Conservation (phyloP, 2,797 vertebrate genomes). For the Sebastes goodei region DNA sequence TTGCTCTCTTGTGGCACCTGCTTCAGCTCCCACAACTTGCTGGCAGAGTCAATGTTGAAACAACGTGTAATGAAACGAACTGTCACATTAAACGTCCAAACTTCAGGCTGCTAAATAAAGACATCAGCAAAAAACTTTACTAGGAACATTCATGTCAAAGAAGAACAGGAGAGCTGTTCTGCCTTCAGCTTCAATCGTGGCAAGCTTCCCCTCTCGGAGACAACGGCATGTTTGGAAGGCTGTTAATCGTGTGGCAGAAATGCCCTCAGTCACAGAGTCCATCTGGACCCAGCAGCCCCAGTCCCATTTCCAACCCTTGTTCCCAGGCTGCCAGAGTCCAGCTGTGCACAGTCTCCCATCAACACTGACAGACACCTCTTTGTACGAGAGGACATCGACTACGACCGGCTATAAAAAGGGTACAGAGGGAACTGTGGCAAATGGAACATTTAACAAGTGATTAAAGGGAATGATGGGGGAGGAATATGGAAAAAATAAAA, state of each 20-base stretch:
- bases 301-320: slow-evolving; percentile 39
- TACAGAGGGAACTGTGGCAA: slow-evolving; percentile 23
- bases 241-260: slow-evolving; percentile 38
- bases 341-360: slow-evolving; percentile 65
- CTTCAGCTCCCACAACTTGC: neutral
- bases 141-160: neutral
- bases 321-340: slow-evolving; percentile 54
- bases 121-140: slow-evolving; percentile 2
- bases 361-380: slow-evolving; percentile 67
- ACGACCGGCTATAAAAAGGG: slow-evolving; percentile 30
- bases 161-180: slow-evolving; percentile 15
- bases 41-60: slow-evolving; percentile 1
- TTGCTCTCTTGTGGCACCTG: neutral
- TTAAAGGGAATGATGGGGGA: slow-evolving; percentile 12
- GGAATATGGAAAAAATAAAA: neutral
- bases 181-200: neutral
- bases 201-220: slow-evolving; percentile 1
- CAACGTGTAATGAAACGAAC: neutral
- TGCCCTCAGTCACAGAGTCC: slow-evolving; percentile 47
- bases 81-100: neutral
- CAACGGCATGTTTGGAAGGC: slow-evolving; percentile 25
- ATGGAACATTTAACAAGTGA: slow-evolving; percentile 54
- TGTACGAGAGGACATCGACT: slow-evolving; percentile 57
- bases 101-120: neutral
- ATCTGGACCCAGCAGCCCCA: slow-evolving; percentile 38